A percentile compares a stretch with the other conserved stretches of the same genome.
Conservation (phyloP, 1,140 invertebrate genomes). For the Lordiphosa clarofinis region DNA sequence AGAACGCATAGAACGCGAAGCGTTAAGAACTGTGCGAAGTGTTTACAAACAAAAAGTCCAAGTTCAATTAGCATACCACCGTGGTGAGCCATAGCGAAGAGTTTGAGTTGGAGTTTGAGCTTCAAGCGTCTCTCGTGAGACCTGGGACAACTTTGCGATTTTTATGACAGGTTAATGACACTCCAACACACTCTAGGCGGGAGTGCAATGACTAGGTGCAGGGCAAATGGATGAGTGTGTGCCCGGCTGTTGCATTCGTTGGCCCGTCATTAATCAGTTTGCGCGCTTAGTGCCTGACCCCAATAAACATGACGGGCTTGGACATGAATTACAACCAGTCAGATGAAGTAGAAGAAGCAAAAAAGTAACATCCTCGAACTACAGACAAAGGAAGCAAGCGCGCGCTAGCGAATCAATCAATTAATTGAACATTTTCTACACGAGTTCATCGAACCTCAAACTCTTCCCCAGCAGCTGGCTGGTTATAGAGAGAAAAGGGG, state of each 20-base stretch:
- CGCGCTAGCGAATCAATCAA: conserved; percentile 62
- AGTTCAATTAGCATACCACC: conserved; percentile 71
- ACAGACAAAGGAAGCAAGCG: conserved; percentile 16
- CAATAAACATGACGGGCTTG: conserved; percentile 55
- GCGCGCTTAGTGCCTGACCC: conserved; percentile 45
- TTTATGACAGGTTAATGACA: conserved; percentile 76
- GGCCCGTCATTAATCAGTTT: conserved; percentile 49
- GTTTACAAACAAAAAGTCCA: conserved; percentile 66
- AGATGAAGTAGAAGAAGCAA: neutral
- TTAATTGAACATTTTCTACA: conserved; percentile 69
- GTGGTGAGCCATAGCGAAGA: conserved; percentile 46
- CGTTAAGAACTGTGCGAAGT: conserved; percentile 46
- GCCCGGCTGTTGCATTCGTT: conserved; percentile 11
- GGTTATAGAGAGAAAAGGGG: conserved; percentile 34
- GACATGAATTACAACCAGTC: conserved; percentile 30
- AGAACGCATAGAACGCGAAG: neutral
- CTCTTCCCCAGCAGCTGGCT: conserved; percentile 9
- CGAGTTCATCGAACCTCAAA: conserved; percentile 68
- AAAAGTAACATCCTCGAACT: conserved; percentile 1
- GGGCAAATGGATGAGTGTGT: conserved; percentile 17
- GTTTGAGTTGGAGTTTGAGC: neutral
- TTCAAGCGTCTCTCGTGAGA: conserved; percentile 33
- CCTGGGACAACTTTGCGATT: conserved; percentile 50
- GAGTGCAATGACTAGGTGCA: conserved; percentile 49
- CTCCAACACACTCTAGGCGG: conserved; percentile 16